phyloP scores from a whole-genome alignment of 2,797 vertebrate genomes.

The Atherinosoma microstoma region DNA sequence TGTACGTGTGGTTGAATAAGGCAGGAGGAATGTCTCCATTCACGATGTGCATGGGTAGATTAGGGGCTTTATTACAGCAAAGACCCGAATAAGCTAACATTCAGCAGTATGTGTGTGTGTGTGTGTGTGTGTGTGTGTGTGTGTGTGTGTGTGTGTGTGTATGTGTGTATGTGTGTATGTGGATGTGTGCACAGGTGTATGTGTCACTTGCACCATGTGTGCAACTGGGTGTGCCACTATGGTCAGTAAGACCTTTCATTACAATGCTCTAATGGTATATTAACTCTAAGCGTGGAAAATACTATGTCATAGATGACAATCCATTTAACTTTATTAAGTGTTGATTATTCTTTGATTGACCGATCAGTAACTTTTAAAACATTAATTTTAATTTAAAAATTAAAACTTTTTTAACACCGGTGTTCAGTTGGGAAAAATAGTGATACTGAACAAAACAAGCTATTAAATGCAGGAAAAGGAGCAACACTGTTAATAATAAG shows the following conservation, averaged over 20 bases:
- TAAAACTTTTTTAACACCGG: too few relatives aligned
- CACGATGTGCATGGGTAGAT: conserved; percentile 73
- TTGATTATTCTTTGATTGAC: neutral
- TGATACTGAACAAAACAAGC: too few relatives aligned
- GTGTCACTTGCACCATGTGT: conserved; percentile 7
- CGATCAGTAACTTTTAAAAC: neutral
- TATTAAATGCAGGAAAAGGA: neutral
- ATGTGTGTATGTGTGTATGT: conserved; percentile 40
- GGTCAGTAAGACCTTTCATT: conserved; percentile 10
- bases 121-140: conserved; percentile 52
- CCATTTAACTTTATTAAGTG: neutral
- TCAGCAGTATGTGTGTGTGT: conserved; percentile 46
- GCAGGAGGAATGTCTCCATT: conserved; percentile 76
- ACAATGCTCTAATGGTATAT: neutral
- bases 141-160: too few relatives aligned
- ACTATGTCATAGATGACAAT: neutral
- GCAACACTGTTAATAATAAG: neutral
- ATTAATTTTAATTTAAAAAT: too few relatives aligned
- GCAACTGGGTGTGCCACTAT: neutral
- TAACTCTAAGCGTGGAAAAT: neutral
- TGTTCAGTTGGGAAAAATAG: too few relatives aligned
- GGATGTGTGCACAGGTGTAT: conserved; percentile 45
- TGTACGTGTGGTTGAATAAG: conserved; percentile 61
- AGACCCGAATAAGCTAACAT: conserved; percentile 77
- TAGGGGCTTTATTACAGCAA: conserved; percentile 70